Evolutionary conservation across 2,797 vertebrate genomes (phyloP), one percentile per base, ranked within the genome.

Genomic region (Gephyroberyx darwinii): DNA sequence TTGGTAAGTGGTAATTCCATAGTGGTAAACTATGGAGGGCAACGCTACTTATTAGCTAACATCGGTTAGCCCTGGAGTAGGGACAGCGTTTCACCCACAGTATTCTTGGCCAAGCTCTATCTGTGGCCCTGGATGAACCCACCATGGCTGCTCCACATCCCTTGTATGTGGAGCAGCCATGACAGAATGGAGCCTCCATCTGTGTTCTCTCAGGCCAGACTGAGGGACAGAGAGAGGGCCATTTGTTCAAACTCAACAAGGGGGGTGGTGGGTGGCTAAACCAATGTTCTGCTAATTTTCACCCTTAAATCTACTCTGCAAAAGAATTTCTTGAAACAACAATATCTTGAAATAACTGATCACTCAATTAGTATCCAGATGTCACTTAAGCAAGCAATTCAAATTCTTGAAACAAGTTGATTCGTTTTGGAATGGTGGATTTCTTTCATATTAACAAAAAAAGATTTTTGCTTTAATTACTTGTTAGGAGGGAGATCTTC

Each of bases 171-270:
- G 88, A 82, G 81, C 78, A 86, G 84, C 88, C 85, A 84, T 82
- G 86, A 87, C 81, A 89, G 85, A 79, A 89, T 79, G 90, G 74
- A 80, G 83, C 71, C 78, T 89, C 93, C 92, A 92, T 93, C 93
- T 93, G 92, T 82, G 86, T 91, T 77, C 88, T 91, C 91, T 88
- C 75, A 80, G 90, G 89, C 85, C 87, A 90, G 76, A 80, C 90
- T 83, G 79, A 78, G 80, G 87, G 89, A 82, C 85, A 83, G 22
- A 37, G 65, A 74, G 69, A 65, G 79, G 77, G 78, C 66, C 75
- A 84, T 82, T 35, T 35, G 33, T 35, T 35, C 6, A 68, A 26
- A 69, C 51, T 37, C 31, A 76, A 48, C 70, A 57, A 50, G 72
- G 54, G 19, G 63, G 50, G 62, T 4, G 26, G 80, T 14, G 19